phyloP scores from a whole-genome alignment of 92 coral and sea anemone species.

The Bergia sp. region DNA sequence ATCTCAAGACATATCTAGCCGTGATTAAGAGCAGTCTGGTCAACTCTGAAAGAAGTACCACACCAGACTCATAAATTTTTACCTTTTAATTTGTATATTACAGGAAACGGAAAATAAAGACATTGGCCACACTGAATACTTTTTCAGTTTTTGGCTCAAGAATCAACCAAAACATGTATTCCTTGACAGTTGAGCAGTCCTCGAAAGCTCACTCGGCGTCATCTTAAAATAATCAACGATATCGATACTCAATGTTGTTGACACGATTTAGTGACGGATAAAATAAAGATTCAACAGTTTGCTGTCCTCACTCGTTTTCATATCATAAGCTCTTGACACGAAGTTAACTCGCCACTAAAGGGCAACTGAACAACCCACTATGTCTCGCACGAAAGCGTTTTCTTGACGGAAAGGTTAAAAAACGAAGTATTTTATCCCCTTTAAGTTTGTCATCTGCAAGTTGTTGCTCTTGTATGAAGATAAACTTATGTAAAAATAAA shows the following conservation, averaged over 20 bases:
- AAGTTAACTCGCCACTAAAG: constrained; percentile 28
- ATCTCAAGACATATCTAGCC: neutral
- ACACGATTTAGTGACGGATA: constrained; percentile 39
- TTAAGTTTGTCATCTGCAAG: neutral
- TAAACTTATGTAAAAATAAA: neutral
- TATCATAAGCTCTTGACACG: constrained; percentile 41
- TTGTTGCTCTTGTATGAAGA: neutral
- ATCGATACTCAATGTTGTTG: constrained; percentile 37
- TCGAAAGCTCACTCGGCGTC: constrained; percentile 43
- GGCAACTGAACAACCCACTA: neutral
- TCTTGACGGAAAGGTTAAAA: neutral
- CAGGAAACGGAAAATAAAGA: neutral
- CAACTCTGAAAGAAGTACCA: neutral
- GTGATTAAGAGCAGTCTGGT: neutral
- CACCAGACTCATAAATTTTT: neutral
- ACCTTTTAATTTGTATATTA: neutral
- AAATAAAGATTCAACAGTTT: constrained; percentile 30
- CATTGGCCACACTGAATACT: neutral
- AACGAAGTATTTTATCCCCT: neutral
- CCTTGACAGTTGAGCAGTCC: constrained; percentile 19
- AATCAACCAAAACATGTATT: neutral
- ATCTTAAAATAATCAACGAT: constrained; percentile 35
- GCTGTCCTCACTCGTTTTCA: constrained; percentile 38
- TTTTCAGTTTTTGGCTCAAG: neutral
- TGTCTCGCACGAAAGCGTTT: constrained; percentile 29